These are phyloP conservation scores for Cryptus armator DNA, from an alignment of 2,888 invertebrate species.

Conservation along the genomic window DNA sequence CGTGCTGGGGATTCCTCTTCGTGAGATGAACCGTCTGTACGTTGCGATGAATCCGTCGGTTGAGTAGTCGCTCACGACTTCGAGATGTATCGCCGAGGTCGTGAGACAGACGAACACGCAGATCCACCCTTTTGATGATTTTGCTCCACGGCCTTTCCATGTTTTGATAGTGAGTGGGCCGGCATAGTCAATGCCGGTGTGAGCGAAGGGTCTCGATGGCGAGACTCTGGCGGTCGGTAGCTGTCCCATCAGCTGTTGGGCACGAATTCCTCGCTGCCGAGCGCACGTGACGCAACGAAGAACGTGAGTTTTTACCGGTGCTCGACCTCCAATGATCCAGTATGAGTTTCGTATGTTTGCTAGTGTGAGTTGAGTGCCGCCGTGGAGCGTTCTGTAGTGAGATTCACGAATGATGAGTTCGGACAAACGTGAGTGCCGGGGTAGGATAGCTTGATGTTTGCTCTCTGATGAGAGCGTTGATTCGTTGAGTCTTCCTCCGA, in stretches of 20 bases:
- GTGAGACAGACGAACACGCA: conserved; percentile 64
- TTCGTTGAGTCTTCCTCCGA: conserved; percentile 63
- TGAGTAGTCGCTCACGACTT: conserved; percentile 54
- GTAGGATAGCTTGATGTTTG: conserved; percentile 62
- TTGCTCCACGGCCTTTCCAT: conserved; percentile 45
- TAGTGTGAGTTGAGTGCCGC: conserved; percentile 66
- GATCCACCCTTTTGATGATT: conserved; percentile 63
- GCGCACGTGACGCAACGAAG: conserved; percentile 66
- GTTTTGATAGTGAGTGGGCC: conserved; percentile 68
- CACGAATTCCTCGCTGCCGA: conserved; percentile 50
- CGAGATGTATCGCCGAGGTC: conserved; percentile 52
- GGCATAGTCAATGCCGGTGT: conserved; percentile 71
- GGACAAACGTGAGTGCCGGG: conserved; percentile 40
- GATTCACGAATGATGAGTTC: conserved; percentile 60
- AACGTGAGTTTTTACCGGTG: conserved; percentile 51
- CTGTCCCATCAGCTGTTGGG: conserved; percentile 70
- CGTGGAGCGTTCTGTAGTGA: conserved; percentile 63
- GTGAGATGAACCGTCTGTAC: conserved; percentile 35
- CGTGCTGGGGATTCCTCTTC: conserved; percentile 29
- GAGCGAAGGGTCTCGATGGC: conserved; percentile 61
- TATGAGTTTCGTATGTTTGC: conserved; percentile 40
- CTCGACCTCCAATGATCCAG: conserved; percentile 68
- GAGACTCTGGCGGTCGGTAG: conserved; percentile 60
- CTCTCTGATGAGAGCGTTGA: conserved; percentile 31
- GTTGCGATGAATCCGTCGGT: conserved; percentile 54